Evolutionary conservation across 2,113 vertebrate genomes (phyloP).

Genomic region (Hemibagrus wyckioides): DNA sequence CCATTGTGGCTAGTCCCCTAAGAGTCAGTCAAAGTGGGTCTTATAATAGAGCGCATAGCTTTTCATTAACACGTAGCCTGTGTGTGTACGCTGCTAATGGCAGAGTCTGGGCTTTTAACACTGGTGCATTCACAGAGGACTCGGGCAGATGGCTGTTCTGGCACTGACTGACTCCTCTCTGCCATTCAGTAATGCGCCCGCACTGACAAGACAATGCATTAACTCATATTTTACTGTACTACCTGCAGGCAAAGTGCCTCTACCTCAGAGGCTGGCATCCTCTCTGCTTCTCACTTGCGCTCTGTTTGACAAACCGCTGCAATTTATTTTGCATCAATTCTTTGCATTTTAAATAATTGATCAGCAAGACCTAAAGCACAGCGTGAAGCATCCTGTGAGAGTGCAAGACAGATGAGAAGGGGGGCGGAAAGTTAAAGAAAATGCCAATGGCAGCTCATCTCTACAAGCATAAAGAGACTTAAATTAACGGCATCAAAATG

Average conservation of each 20-base stretch:
- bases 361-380: constrained; percentile 37
- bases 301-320: constrained; percentile 32
- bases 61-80: constrained; percentile 69
- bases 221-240: constrained; percentile 54
- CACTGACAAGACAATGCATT: constrained; percentile 58
- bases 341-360: constrained; percentile 61
- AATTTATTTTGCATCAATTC: constrained; percentile 58
- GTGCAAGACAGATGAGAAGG: constrained; percentile 43
- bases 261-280: background rate
- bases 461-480: constrained; percentile 63
- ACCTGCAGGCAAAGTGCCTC: constrained; percentile 44
- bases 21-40: constrained; percentile 64
- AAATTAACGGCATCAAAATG: constrained; percentile 64
- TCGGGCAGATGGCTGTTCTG: constrained; percentile 59
- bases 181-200: constrained; percentile 49
- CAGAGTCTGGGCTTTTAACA: constrained; percentile 55
- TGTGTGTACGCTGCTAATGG: constrained; percentile 49
- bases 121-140: constrained; percentile 58
- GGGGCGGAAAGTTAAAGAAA: constrained; percentile 39
- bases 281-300: background rate
- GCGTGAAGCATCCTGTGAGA: constrained; percentile 43
- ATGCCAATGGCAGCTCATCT: constrained; percentile 55
- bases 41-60: constrained; percentile 69
- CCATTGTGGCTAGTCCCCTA: constrained; percentile 64
- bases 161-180: constrained; percentile 52